Evolutionary conservation across 2,888 invertebrate genomes (phyloP).

Genomic region (Ligdia adustata): DNA sequence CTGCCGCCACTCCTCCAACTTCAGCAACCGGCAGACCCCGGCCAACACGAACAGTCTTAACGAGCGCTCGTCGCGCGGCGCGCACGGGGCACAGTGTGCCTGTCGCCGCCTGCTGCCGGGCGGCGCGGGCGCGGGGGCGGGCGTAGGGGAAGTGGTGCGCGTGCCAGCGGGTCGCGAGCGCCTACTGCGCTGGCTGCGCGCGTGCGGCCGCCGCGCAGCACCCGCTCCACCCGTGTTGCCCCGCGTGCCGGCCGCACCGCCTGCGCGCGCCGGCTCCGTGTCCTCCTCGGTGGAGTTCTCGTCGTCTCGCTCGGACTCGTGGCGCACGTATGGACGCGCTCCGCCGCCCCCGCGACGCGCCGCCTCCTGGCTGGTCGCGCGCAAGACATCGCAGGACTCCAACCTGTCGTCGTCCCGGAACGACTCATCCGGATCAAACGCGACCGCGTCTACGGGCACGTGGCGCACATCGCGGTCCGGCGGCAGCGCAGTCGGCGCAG

Average conservation of each 20-base stretch:
- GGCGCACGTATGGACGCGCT: conserved; percentile 91
- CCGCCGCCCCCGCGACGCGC: conserved; percentile 92
- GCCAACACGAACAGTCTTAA: conserved; percentile 92
- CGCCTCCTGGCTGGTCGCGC: conserved; percentile 94
- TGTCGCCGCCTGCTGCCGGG: conserved; percentile 86
- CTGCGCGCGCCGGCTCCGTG: conserved; percentile 90
- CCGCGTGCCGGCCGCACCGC: conserved; percentile 55
- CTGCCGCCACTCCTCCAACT: conserved; percentile 93
- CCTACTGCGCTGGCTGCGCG: conserved; percentile 66
- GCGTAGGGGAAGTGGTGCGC: too few relatives aligned
- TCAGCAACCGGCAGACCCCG: conserved; percentile 94
- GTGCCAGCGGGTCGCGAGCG: conserved; percentile 64
- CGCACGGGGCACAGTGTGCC: conserved; percentile 87
- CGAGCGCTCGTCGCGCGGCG: conserved; percentile 88
- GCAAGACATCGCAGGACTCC: conserved; percentile 96
- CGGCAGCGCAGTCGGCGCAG: conserved; percentile 88
- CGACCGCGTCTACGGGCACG: conserved; percentile 95
- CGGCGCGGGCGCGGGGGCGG: conserved; percentile 86
- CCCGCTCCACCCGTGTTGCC: conserved; percentile 52
- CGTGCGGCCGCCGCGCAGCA: conserved; percentile 50
- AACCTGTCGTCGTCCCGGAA: conserved; percentile 95
- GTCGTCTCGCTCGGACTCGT: conserved; percentile 94
- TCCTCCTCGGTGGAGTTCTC: conserved; percentile 96
- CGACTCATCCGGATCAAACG: conserved; percentile 95
- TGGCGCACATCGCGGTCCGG: conserved; percentile 95